Evolutionary conservation across 1,140 invertebrate species (phyloP).

Genomic region (Zaprionus tsacasi): DNA sequence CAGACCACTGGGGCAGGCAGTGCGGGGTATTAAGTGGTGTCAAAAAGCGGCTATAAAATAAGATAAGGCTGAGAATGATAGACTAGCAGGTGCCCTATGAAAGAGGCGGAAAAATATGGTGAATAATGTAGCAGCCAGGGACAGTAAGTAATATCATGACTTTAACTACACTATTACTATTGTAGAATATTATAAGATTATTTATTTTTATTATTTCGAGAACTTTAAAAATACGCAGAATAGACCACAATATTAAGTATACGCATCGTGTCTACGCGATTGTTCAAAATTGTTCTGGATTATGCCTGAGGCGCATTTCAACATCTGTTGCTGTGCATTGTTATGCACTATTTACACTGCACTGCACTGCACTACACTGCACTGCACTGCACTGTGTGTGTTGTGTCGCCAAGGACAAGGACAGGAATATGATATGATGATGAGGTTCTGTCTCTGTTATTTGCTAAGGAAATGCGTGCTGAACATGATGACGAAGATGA

Average conservation of each 20-base stretch:
- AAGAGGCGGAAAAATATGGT: too few species aligned
- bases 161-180: too few species aligned
- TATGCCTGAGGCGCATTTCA: background rate
- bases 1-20: background rate
- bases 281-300: slow-evolving; percentile 40
- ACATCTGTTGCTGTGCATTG: slow-evolving; percentile 26
- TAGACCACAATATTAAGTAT: slow-evolving; percentile 32
- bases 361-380: background rate
- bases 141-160: too few species aligned
- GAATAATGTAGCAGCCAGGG: too few species aligned
- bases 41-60: slow-evolving; percentile 52
- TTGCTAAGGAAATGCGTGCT: slow-evolving; percentile 76
- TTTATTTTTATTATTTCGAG: too few species aligned
- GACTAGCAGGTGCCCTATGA: background rate
- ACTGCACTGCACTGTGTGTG: too few species aligned
- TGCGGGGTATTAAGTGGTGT: slow-evolving; percentile 48
- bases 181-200: too few species aligned
- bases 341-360: slow-evolving; percentile 32
- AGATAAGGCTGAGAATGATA: background rate
- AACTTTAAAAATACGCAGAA: too few species aligned
- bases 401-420: slow-evolving; percentile 37
- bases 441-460: slow-evolving; percentile 37
- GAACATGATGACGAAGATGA: slow-evolving; percentile 42
- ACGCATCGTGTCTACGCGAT: slow-evolving; percentile 23
- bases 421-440: slow-evolving; percentile 14